A percentile compares a stretch with the other conserved stretches of the same genome.
These are phyloP conservation scores for Zoanthus sociatus DNA, from an alignment of 92 coral and sea anemone species.

Conservation along the genomic window DNA sequence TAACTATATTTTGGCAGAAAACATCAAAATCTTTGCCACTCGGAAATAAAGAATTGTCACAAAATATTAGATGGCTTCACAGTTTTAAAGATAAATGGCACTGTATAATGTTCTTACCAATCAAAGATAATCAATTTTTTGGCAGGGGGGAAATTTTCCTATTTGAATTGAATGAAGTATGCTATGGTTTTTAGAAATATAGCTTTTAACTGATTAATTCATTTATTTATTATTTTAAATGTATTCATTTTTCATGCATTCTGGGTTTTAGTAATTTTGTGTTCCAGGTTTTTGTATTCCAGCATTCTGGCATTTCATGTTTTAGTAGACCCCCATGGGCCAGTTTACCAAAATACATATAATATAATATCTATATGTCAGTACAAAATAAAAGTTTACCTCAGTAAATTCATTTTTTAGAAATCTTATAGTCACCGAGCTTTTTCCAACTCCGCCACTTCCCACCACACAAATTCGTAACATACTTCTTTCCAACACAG, in stretches of 20 bases:
- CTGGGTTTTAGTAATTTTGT: neutral
- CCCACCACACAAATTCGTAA: constrained; percentile 98
- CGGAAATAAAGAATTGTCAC: neutral
- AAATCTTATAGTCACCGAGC: constrained; percentile 96
- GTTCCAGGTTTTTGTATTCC: neutral
- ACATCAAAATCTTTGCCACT: neutral
- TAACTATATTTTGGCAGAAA: neutral
- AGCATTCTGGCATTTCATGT: too few relatives aligned
- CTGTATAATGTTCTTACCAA: neutral
- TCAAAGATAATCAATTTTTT: neutral
- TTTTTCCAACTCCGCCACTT: constrained; percentile 99
- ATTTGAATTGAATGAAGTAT: neutral
- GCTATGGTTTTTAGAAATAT: too few relatives aligned
- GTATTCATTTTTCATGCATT: too few relatives aligned
- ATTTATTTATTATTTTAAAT: too few relatives aligned
- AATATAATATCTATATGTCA: neutral
- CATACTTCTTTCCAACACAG: constrained; percentile 55
- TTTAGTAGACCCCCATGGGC: neutral
- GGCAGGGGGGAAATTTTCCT: neutral
- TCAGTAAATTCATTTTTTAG: constrained; percentile 97
- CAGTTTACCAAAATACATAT: neutral
- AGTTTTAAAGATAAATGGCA: neutral
- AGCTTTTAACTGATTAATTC: too few relatives aligned
- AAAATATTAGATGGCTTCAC: neutral
- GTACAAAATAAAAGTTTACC: constrained; percentile 46